Conservation (phyloP, 2,113 vertebrate species). For the Caranx melampygus region DNA sequence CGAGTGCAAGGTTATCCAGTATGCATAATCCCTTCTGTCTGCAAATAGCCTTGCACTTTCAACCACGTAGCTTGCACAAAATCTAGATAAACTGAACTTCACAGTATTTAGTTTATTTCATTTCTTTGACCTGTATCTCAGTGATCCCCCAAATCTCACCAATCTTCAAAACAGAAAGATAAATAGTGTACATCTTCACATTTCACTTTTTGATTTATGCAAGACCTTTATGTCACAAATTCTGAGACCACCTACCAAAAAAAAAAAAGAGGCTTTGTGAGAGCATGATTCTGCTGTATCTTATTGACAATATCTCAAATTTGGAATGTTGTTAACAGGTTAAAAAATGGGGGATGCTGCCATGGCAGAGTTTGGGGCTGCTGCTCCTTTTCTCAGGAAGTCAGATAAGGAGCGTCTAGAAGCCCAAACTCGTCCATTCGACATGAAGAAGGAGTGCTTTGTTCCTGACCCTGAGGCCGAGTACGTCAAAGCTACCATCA, state of each 20-base stretch:
- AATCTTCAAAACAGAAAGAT: neutral
- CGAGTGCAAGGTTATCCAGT: neutral
- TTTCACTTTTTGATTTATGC: neutral
- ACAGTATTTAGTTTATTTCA: neutral
- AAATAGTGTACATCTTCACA: neutral
- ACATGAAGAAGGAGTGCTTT: slow-evolving; percentile 86
- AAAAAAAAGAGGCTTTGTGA: neutral
- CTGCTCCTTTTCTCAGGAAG: slow-evolving; percentile 85
- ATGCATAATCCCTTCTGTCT: too few species aligned
- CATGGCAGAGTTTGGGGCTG: slow-evolving; percentile 85
- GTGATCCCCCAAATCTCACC: neutral
- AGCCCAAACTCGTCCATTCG: slow-evolving; percentile 76
- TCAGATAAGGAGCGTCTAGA: slow-evolving; percentile 86
- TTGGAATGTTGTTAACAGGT: slow-evolving; percentile 31
- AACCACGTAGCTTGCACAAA: neutral
- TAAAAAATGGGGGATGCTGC: slow-evolving; percentile 81
- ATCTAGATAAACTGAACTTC: neutral
- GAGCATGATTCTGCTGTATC: neutral
- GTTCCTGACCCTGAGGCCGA: slow-evolving; percentile 84
- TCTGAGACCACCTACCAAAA: neutral
- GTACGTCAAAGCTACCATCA: slow-evolving; percentile 82
- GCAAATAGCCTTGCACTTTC: too few species aligned
- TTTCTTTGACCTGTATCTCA: neutral
- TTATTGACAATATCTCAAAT: neutral
- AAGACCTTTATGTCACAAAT: neutral